A percentile compares a stretch with the other conserved stretches of the same genome.
These are phyloP conservation scores for Thamnophis elegans DNA, from an alignment of 2,797 vertebrate species.

Conservation along the genomic window DNA sequence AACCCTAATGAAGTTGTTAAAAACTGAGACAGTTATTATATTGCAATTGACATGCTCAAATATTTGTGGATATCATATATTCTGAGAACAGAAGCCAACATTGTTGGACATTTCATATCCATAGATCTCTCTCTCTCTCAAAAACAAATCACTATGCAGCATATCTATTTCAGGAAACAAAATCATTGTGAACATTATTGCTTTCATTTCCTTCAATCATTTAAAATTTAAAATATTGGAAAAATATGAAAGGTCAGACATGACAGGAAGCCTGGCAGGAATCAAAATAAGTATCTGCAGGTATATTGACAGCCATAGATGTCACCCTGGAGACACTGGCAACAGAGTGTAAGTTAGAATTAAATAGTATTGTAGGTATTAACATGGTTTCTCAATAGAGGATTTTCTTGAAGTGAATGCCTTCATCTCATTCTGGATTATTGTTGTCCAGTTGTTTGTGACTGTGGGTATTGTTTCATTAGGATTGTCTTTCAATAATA, in stretches of 20 bases:
- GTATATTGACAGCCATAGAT: background rate
- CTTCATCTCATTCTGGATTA: background rate
- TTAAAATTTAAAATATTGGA: background rate
- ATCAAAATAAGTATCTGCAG: background rate
- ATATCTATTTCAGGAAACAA: background rate
- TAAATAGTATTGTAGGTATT: background rate
- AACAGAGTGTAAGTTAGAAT: background rate
- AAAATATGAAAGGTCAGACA: background rate
- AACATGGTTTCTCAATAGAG: background rate
- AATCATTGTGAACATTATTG: background rate
- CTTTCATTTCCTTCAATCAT: background rate
- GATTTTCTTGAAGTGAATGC: background rate
- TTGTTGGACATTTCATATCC: background rate
- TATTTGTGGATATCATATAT: background rate
- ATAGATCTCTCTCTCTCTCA: background rate
- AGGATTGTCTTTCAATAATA: background rate
- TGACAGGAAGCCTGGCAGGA: background rate
- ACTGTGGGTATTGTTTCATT: background rate
- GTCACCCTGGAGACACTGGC: background rate
- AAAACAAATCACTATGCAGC: background rate
- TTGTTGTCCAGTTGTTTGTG: background rate
- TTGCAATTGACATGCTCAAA: background rate
- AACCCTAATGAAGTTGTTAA: background rate
- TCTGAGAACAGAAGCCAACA: background rate
- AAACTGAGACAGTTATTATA: background rate